Evolutionary conservation across 2,888 invertebrate genomes (phyloP).

Genomic region (Rhaphigaster nebulosa): DNA sequence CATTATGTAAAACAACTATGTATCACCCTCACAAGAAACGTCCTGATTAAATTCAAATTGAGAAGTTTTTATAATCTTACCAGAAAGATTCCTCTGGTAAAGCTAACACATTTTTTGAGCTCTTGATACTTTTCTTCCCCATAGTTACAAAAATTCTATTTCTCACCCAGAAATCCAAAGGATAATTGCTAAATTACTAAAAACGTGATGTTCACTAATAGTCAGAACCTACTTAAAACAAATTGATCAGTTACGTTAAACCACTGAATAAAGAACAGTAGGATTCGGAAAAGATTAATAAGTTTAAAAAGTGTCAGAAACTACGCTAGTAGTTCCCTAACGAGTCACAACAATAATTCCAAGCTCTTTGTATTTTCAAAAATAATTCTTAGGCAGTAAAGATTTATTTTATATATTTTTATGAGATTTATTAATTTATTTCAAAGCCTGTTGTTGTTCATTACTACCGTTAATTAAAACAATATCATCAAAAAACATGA

Average conservation of each 20-base stretch:
- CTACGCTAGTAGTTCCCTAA: background rate
- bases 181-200: background rate
- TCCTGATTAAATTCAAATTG: background rate
- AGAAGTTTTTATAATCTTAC: background rate
- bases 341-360: background rate
- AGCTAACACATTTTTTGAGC: constrained; percentile 45
- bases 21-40: background rate
- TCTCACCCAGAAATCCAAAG: background rate
- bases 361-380: background rate
- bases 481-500: too few species aligned
- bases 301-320: background rate
- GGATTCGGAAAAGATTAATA: too few species aligned
- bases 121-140: constrained; percentile 31
- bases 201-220: too few species aligned
- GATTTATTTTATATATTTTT: too few species aligned
- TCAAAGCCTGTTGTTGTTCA: too few species aligned
- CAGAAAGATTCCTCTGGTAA: constrained; percentile 40
- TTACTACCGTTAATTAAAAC: too few species aligned
- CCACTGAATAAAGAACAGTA: too few species aligned
- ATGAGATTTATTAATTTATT: too few species aligned
- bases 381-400: background rate
- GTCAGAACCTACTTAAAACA: too few species aligned
- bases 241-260: too few species aligned
- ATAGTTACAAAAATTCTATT: background rate
- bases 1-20: background rate